Conservation (phyloP, 2,888 invertebrate species). For the Piscicola geometra region DNA sequence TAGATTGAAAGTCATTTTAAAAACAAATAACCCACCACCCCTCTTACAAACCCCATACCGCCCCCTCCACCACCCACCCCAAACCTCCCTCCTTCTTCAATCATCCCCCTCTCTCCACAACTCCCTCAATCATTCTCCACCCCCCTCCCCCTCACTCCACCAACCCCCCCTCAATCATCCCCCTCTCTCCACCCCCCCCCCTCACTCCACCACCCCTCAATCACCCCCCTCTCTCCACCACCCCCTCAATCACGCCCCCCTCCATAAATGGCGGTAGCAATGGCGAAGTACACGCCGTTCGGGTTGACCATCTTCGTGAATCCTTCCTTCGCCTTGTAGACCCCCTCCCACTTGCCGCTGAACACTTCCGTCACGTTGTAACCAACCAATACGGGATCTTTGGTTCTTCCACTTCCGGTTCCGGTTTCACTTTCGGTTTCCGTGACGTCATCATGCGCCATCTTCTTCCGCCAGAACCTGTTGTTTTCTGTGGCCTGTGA, state of each 20-base stretch:
- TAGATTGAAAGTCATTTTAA: no score
- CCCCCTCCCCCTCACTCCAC: neutral
- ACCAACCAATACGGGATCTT: slow-evolving; percentile 39
- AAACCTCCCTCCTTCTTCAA: no score
- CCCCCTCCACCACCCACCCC: no score
- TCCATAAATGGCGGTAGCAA: slow-evolving; percentile 37
- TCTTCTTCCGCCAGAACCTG: neutral
- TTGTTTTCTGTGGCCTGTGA: neutral
- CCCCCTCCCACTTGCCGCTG: slow-evolving; percentile 45
- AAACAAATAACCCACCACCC: no score
- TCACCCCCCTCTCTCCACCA: neutral
- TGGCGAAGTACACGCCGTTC: slow-evolving; percentile 43
- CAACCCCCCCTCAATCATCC: neutral
- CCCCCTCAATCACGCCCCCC: neutral
- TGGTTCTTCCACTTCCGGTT: neutral
- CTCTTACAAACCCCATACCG: no score
- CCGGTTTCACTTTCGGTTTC: neutral
- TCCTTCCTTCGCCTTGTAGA: slow-evolving; percentile 41
- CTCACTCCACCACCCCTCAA: neutral
- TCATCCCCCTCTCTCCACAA: no score
- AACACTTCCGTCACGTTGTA: slow-evolving; percentile 51
- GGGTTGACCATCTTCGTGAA: slow-evolving; percentile 43
- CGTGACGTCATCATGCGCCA: neutral
- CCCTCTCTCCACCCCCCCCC: no score
- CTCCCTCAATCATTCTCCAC: neutral